Conservation (phyloP, 1,140 invertebrate genomes). For the Theocolax elegans region DNA sequence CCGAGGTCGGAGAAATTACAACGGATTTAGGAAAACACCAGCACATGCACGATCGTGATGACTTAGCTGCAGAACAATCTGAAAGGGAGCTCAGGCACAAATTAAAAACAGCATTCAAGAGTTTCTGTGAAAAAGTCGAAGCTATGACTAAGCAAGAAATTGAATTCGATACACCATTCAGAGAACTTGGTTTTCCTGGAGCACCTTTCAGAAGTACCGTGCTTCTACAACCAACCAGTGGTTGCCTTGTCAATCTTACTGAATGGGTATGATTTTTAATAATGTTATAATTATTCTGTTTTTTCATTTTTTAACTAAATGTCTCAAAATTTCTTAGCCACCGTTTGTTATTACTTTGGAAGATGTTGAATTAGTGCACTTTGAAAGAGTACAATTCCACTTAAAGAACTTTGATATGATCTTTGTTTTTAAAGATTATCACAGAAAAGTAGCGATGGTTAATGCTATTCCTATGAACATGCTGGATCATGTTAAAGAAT, state of each 20-base stretch:
- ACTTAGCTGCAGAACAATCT: conserved; percentile 97
- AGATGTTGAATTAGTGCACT: conserved; percentile 98
- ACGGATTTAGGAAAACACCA: conserved; percentile 99
- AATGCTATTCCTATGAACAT: conserved; percentile 99
- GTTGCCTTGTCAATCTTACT: conserved; percentile 95
- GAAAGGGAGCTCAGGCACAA: conserved; percentile 97
- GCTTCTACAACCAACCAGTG: conserved; percentile 95
- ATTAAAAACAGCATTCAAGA: conserved; percentile 97
- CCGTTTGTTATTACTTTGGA: conserved; percentile 98
- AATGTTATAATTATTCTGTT: not conserved
- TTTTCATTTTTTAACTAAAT: not conserved
- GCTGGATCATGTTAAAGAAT: conserved; percentile 99
- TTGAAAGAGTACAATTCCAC: conserved; percentile 98
- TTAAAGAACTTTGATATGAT: conserved; percentile 99
- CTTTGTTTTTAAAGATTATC: conserved; percentile 99
- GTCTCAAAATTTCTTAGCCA: conserved; percentile 72
- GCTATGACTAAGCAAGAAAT: conserved; percentile 95
- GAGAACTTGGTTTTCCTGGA: conserved; percentile 97
- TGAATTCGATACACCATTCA: conserved; percentile 98
- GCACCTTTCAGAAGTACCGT: conserved; percentile 98
- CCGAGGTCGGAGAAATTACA: conserved; percentile 99
- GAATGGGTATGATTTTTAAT: conserved; percentile 82
- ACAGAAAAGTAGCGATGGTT: conserved; percentile 93
- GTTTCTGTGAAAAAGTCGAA: conserved; percentile 98
- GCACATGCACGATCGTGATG: conserved; percentile 99